Percentiles rank a stretch among this genome's conserved stretches.
Conservation (phyloP, 2,113 vertebrate species). For the Puma concolor region DNA sequence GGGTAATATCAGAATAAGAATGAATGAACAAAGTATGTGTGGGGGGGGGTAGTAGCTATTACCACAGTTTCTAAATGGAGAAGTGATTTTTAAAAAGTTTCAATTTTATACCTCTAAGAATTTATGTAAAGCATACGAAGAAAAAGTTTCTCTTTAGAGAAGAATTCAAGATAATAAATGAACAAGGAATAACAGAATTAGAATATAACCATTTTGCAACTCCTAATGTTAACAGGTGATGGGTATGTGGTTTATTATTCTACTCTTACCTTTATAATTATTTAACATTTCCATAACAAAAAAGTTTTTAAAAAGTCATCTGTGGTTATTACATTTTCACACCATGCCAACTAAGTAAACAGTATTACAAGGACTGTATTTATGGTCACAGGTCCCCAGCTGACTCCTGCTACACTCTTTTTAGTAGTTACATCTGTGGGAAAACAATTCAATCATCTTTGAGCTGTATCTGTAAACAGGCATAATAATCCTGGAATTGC, state of each 20-base stretch:
- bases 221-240: neutral
- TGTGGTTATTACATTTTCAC: neutral
- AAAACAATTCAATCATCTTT: slow-evolving; percentile 31
- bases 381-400: neutral
- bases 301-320: neutral
- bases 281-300: slow-evolving; percentile 28
- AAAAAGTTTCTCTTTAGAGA: neutral
- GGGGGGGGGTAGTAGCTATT: neutral
- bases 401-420: neutral
- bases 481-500: neutral
- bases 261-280: neutral
- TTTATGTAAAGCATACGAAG: slow-evolving; percentile 22
- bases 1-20: neutral
- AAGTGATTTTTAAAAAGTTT: slow-evolving; percentile 27
- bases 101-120: slow-evolving; percentile 2
- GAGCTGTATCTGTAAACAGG: neutral
- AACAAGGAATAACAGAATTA: slow-evolving; percentile 30
- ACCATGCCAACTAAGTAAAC: neutral
- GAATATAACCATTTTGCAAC: slow-evolving; percentile 11
- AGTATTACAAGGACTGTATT: neutral
- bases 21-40: neutral
- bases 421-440: neutral
- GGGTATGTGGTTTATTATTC: neutral
- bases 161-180: slow-evolving; percentile 1
- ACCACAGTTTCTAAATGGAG: neutral